phyloP scores from a whole-genome alignment of 2,113 vertebrate genomes.

The Dipodomys ordii region DNA sequence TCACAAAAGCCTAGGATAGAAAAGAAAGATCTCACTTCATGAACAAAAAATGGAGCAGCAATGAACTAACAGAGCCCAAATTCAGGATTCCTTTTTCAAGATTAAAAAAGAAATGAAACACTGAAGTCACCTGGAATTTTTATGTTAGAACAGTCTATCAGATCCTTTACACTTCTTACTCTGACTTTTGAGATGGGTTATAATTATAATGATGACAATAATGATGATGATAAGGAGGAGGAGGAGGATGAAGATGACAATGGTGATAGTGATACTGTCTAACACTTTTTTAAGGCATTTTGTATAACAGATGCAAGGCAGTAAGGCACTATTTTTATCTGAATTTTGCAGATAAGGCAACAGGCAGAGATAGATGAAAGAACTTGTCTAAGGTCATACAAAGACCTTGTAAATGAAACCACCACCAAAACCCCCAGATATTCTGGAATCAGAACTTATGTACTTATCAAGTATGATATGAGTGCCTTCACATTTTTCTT shows the following conservation, averaged over 20 bases:
- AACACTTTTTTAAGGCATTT: not conserved
- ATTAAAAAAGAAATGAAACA: slow-evolving; percentile 28
- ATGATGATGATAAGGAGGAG: too few species aligned
- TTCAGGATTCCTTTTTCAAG: not conserved
- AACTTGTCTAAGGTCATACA: not conserved
- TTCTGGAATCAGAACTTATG: not conserved
- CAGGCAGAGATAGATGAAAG: not conserved
- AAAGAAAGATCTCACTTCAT: not conserved
- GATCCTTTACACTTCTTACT: not conserved
- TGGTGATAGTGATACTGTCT: not conserved
- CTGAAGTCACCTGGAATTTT: not conserved
- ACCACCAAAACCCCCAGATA: not conserved
- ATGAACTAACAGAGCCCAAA: not conserved
- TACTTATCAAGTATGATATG: not conserved
- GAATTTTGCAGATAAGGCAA: slow-evolving; percentile 13
- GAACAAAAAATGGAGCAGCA: not conserved
- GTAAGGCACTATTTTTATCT: not conserved
- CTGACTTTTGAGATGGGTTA: not conserved
- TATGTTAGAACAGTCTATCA: not conserved
- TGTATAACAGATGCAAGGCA: not conserved
- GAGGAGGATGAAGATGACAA: not conserved
- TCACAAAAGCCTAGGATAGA: not conserved
- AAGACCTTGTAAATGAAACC: not conserved
- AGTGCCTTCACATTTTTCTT: not conserved
- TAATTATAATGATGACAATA: not conserved